A percentile compares a stretch with the other conserved stretches of the same genome.
Evolutionary conservation across 2,797 vertebrate species (phyloP).

Genomic region (Calcarius lapponicus): DNA sequence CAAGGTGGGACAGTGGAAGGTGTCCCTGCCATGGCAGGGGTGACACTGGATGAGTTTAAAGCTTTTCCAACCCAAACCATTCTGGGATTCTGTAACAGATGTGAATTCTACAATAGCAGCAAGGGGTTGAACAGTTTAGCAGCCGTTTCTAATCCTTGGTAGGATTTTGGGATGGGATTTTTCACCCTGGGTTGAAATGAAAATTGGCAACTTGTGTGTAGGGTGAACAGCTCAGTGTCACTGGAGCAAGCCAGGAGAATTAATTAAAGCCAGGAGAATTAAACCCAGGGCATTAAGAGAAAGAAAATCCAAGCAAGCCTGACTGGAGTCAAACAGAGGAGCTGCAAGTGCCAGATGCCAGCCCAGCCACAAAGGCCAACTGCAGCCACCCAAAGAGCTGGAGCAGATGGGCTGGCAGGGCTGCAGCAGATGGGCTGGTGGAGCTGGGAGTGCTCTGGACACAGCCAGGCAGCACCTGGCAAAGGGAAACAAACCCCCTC

Average conservation of each 20-base stretch:
- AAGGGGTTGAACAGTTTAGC: not conserved
- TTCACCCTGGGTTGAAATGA: not conserved
- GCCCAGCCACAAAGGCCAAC: not conserved
- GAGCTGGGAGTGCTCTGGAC: not conserved
- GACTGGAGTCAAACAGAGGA: not conserved
- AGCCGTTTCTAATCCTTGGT: not conserved
- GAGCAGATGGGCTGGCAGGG: not conserved
- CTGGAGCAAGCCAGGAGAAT: not conserved
- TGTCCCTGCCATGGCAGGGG: not conserved
- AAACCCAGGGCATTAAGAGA: not conserved
- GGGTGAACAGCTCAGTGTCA: not conserved
- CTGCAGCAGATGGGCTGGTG: constrained; percentile 15
- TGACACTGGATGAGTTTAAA: not conserved
- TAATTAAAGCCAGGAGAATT: not conserved
- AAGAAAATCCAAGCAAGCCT: not conserved
- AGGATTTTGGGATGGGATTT: not conserved
- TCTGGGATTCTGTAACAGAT: not conserved
- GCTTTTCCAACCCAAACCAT: not conserved
- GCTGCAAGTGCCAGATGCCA: not conserved
- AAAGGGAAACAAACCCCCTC: not conserved
- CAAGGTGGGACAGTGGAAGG: not conserved
- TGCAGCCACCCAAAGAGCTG: not conserved
- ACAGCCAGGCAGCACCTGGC: not conserved
- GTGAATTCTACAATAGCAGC: not conserved
- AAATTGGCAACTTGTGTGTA: not conserved